A percentile compares a stretch with the other conserved stretches of the same genome.
These are phyloP conservation scores for Calameuta idolon DNA, from an alignment of 2,888 invertebrate species.

Conservation along the genomic window DNA sequence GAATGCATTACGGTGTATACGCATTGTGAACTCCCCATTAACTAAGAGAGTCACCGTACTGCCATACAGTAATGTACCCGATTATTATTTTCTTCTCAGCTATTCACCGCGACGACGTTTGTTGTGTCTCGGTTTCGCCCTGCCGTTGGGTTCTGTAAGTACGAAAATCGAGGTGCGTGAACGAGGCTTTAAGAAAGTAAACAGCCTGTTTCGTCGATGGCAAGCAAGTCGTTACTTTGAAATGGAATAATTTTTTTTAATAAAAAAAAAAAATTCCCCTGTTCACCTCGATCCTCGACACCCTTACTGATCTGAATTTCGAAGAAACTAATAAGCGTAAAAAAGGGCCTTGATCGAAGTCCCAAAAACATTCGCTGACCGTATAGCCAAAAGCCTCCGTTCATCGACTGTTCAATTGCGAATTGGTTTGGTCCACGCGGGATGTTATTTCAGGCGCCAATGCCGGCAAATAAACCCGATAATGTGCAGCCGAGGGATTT, in stretches of 20 bases:
- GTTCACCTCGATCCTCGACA: not conserved
- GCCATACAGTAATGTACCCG: not conserved
- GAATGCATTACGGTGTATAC: slow-evolving; percentile 12
- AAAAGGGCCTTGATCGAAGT: not conserved
- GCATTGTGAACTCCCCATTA: not conserved
- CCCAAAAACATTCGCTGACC: not conserved
- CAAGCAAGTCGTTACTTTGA: not conserved
- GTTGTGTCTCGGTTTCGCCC: not conserved
- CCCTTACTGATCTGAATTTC: not conserved
- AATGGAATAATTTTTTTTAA: not conserved
- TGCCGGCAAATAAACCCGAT: slow-evolving; percentile 33
- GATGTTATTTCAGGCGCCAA: slow-evolving; percentile 37
- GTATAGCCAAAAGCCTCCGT: not conserved
- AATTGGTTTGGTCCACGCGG: not conserved
- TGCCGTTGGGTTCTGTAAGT: not conserved
- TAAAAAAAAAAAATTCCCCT: not conserved
- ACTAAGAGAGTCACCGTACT: not conserved
- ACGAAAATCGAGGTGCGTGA: not conserved
- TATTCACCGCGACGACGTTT: not conserved
- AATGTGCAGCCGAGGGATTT: slow-evolving; percentile 43
- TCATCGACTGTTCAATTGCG: not conserved
- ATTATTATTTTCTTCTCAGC: not conserved
- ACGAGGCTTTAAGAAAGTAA: not conserved
- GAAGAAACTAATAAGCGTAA: not conserved
- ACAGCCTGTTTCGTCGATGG: not conserved